Conservation (phyloP, 2,113 vertebrate genomes). For the Fukomys damarensis region DNA sequence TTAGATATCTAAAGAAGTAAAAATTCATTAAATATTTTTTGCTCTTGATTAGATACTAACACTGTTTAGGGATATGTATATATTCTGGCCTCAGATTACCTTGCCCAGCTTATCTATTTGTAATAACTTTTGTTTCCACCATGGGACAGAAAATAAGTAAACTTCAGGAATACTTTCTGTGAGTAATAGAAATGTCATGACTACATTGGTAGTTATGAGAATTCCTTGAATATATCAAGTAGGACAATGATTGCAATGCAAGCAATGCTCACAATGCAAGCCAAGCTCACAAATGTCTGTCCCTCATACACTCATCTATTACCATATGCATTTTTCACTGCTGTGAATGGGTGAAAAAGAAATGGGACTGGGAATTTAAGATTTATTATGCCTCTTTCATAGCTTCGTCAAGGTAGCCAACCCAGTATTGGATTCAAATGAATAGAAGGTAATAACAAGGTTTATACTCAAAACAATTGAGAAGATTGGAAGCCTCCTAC, state of each 20-base stretch:
- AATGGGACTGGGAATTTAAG: background rate
- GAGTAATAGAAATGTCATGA: background rate
- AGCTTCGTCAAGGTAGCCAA: background rate
- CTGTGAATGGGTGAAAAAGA: background rate
- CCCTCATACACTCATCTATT: background rate
- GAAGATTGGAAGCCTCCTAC: background rate
- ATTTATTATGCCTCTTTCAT: background rate
- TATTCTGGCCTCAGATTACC: background rate
- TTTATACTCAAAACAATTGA: background rate
- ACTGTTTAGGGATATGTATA: background rate
- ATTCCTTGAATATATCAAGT: too few species aligned
- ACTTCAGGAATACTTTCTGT: constrained; percentile 58
- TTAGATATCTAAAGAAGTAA: constrained; percentile 38
- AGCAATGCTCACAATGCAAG: background rate
- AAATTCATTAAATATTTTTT: constrained; percentile 12
- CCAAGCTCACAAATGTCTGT: background rate
- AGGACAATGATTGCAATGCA: background rate
- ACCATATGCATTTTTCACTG: background rate
- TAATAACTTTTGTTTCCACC: constrained; percentile 7
- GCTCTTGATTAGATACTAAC: background rate
- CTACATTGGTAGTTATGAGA: too few species aligned
- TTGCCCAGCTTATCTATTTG: constrained; percentile 2
- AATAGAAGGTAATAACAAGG: background rate
- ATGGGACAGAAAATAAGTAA: constrained; percentile 25
- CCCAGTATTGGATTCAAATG: background rate